These are phyloP conservation scores for Cydia splendana DNA, from an alignment of 1,140 invertebrate genomes.

Conservation along the genomic window DNA sequence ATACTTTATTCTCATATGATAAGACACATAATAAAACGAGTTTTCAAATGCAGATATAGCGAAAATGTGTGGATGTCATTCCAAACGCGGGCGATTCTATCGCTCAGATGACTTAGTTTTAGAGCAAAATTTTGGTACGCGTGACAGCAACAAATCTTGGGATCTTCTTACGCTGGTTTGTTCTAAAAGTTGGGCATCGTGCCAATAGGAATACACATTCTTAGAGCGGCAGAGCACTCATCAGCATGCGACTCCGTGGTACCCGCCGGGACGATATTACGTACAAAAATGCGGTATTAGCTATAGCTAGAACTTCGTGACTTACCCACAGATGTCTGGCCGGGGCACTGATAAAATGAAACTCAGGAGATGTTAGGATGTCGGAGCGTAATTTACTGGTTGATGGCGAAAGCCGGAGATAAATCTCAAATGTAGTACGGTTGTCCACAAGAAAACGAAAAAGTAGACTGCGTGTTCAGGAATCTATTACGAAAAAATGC, in stretches of 20 bases:
- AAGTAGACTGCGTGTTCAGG: not conserved
- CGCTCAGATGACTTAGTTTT: not conserved
- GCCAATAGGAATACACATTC: not conserved
- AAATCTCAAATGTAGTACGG: not conserved
- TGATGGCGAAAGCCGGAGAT: not conserved
- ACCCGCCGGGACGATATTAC: conserved; percentile 31
- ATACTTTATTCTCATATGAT: not conserved
- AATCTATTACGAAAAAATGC: no score
- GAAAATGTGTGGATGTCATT: not conserved
- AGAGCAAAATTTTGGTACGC: no score
- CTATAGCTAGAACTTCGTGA: conserved; percentile 30
- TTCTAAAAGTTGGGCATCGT: not conserved
- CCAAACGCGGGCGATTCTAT: not conserved
- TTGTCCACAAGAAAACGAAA: not conserved
- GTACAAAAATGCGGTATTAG: conserved; percentile 30
- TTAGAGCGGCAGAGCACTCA: conserved; percentile 7
- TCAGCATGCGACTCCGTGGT: conserved; percentile 21
- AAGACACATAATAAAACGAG: not conserved
- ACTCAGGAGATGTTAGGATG: conserved; percentile 22
- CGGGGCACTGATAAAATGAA: conserved; percentile 7
- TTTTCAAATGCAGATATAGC: not conserved
- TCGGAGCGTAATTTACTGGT: conserved; percentile 24
- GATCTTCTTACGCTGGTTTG: not conserved
- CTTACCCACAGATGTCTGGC: conserved; percentile 19
- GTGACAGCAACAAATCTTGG: not conserved